A percentile compares a stretch with the other conserved stretches of the same genome.
These are phyloP conservation scores for Parauchenoglanis punctatus DNA, from an alignment of 2,797 vertebrate species.

Conservation along the genomic window DNA sequence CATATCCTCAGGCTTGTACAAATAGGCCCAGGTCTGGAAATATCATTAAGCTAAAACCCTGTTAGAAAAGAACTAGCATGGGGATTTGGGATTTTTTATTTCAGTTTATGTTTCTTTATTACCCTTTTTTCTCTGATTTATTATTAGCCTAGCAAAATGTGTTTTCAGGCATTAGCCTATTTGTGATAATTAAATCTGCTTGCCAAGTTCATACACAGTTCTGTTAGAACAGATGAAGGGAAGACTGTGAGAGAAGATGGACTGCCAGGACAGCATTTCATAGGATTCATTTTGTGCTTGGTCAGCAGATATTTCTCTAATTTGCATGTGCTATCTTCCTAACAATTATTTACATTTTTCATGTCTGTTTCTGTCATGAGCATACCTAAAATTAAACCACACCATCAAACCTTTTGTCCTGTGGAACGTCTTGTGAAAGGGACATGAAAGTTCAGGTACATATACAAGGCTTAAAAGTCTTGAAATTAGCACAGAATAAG, in stretches of 20 bases:
- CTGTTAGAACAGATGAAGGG: neutral
- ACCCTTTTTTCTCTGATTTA: neutral
- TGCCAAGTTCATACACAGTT: neutral
- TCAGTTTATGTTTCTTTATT: neutral
- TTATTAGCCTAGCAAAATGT: neutral
- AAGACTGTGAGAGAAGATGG: neutral
- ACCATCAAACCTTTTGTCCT: neutral
- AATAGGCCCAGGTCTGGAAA: neutral
- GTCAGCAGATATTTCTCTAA: slow-evolving; percentile 9
- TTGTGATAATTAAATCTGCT: slow-evolving; percentile 5
- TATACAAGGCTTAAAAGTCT: neutral
- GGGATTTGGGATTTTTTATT: neutral
- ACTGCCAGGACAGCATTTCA: neutral
- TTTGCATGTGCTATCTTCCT: neutral
- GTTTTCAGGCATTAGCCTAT: slow-evolving; percentile 10
- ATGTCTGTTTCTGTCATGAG: neutral
- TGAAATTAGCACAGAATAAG: neutral
- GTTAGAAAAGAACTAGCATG: neutral
- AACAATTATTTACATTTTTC: neutral
- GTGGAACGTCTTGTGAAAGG: neutral
- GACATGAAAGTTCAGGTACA: neutral
- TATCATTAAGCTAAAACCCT: neutral
- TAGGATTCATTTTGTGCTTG: neutral
- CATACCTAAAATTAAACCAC: neutral
- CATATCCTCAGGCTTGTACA: neutral